Evolutionary conservation across 2,888 invertebrate genomes (phyloP).

Genomic region (Antheraea yamamai): DNA sequence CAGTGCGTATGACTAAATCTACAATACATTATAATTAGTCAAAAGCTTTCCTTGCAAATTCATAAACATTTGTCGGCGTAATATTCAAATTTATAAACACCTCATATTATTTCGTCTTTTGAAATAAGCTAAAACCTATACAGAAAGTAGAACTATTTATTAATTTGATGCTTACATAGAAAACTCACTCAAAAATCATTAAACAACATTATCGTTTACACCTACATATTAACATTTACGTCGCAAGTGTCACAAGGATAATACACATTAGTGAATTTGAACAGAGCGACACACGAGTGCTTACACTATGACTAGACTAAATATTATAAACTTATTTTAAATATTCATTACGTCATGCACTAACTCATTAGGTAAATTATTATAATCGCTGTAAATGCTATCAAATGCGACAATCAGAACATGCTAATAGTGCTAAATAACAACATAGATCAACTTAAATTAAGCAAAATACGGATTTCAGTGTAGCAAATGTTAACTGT

Average conservation of each 20-base stretch:
- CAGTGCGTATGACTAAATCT: no score
- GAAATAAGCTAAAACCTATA: neutral
- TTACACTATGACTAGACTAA: constrained; percentile 41
- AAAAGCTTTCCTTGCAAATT: no score
- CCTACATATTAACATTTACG: neutral
- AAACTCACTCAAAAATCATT: neutral
- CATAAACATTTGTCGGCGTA: no score
- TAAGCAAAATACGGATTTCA: neutral
- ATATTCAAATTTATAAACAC: neutral
- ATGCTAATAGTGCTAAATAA: constrained; percentile 4
- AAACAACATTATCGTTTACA: neutral
- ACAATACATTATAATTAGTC: no score
- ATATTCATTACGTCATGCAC: constrained; percentile 3
- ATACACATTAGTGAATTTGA: neutral
- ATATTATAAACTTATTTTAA: constrained; percentile 15
- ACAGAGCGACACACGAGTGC: constrained; percentile 11
- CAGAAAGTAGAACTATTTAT: neutral
- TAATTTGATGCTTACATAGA: neutral
- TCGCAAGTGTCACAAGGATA: neutral
- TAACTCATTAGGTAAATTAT: constrained; percentile 13
- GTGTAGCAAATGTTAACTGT: neutral
- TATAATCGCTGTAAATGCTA: neutral
- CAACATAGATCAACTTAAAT: neutral
- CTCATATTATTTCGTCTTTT: constrained; percentile 10
- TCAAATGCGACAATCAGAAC: neutral